A percentile compares a stretch with the other conserved stretches of the same genome.
Evolutionary conservation across 2,113 vertebrate genomes (phyloP).

Genomic region (Hippocampus zosterae): DNA sequence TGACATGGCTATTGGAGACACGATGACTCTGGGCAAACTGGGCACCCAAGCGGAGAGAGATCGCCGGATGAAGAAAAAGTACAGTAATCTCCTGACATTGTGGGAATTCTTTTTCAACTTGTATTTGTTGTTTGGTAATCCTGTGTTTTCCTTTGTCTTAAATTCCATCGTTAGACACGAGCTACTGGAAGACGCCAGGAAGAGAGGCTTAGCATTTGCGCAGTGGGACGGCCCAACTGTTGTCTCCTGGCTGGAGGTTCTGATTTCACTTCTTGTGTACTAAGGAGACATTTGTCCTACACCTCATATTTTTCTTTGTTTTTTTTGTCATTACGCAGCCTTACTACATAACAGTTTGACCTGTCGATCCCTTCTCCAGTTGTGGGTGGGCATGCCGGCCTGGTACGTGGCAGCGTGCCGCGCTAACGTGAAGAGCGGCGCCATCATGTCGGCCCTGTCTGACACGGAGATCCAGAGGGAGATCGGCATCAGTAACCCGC

Average conservation of each 20-base stretch:
- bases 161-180: conserved; percentile 77
- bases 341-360: conserved; percentile 11
- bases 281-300: background rate
- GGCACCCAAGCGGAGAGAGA: conserved; percentile 94
- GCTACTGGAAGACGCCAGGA: conserved; percentile 90
- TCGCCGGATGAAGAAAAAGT: conserved; percentile 93
- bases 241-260: conserved; percentile 98
- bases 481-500: conserved; percentile 95
- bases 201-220: conserved; percentile 89
- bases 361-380: conserved; percentile 68
- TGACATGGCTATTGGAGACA: conserved; percentile 85
- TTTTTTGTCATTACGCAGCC: background rate
- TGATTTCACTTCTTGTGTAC: conserved; percentile 8
- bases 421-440: conserved; percentile 95
- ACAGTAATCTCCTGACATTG: background rate
- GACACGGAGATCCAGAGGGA: conserved; percentile 98
- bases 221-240: conserved; percentile 97
- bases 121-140: background rate
- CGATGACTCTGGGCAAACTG: conserved; percentile 87
- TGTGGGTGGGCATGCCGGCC: conserved; percentile 98
- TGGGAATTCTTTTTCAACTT: background rate
- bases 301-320: background rate
- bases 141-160: conserved; percentile 6
- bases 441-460: conserved; percentile 95
- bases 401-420: conserved; percentile 97